phyloP scores from a whole-genome alignment of 2,797 vertebrate genomes.

The Pangasius djambal region DNA sequence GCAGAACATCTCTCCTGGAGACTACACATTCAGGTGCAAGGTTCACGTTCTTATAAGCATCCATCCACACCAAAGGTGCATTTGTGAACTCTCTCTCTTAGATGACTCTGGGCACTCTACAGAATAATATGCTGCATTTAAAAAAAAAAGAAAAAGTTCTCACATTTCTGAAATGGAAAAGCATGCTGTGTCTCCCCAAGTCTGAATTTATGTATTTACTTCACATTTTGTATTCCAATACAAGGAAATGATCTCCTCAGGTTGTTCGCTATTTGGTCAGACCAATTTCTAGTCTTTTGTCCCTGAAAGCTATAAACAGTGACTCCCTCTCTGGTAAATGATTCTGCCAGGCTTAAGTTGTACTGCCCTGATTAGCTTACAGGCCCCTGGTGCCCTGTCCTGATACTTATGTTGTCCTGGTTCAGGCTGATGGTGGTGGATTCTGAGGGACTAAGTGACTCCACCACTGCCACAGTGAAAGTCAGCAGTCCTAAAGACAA shows the following conservation, averaged over 20 bases:
- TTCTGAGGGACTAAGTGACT: constrained; percentile 58
- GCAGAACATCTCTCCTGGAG: constrained; percentile 73
- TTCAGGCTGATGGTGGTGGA: constrained; percentile 62
- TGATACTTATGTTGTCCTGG: constrained; percentile 42
- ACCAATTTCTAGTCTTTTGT: not conserved
- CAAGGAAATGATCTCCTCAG: not conserved
- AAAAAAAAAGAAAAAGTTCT: not conserved
- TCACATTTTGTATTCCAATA: not conserved
- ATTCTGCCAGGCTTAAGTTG: constrained; percentile 29
- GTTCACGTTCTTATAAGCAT: not conserved
- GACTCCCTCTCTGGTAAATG: constrained; percentile 1
- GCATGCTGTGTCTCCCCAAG: not conserved
- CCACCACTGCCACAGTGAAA: constrained; percentile 56
- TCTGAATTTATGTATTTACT: not conserved
- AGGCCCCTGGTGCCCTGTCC: constrained; percentile 17
- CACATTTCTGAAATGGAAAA: not conserved
- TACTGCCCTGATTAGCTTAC: constrained; percentile 44
- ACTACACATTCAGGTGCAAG: constrained; percentile 80
- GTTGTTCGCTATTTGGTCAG: not conserved
- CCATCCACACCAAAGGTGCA: not conserved
- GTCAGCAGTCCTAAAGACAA: constrained; percentile 42
- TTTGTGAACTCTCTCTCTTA: not conserved
- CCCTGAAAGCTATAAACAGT: not conserved
- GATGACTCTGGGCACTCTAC: too few relatives aligned
- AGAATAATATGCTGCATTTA: not conserved